Conservation (phyloP, 2,888 invertebrate species). For the Drosophila putrida region DNA sequence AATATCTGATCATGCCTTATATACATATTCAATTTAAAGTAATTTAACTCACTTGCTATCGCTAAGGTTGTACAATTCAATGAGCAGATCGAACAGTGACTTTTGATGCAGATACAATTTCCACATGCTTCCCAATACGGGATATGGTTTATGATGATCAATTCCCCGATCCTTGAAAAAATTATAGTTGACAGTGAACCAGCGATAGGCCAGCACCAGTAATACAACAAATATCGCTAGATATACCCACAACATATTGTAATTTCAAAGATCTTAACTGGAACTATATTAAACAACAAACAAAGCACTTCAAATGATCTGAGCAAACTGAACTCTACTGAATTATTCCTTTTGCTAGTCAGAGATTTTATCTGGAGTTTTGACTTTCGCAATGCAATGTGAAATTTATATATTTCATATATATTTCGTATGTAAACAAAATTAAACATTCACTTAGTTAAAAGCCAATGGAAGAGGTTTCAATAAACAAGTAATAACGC, state of each 20-base stretch:
- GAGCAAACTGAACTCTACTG: constrained; percentile 8
- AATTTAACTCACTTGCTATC: constrained; percentile 34
- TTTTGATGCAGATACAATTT: constrained; percentile 32
- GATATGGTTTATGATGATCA: constrained; percentile 41
- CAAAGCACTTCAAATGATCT: constrained; percentile 1
- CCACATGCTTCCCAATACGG: constrained; percentile 43
- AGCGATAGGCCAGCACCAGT: constrained; percentile 67
- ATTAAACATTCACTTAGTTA: not conserved
- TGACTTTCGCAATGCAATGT: not conserved
- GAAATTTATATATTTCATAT: not conserved
- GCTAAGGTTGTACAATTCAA: constrained; percentile 31
- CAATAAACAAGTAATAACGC: too few species aligned
- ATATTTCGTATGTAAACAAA: not conserved
- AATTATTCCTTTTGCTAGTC: not conserved
- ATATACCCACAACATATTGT: constrained; percentile 40
- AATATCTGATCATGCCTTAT: too few species aligned
- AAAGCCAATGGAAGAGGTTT: not conserved
- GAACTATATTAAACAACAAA: not conserved
- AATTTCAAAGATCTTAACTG: constrained; percentile 1
- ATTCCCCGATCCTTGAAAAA: constrained; percentile 72
- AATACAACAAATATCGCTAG: constrained; percentile 31
- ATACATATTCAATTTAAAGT: not conserved
- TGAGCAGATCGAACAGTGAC: constrained; percentile 40
- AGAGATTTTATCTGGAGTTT: not conserved
- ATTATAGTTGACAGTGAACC: constrained; percentile 65